Evolutionary conservation across 2,797 vertebrate species (phyloP).

Genomic region (Labroides dimidiatus): DNA sequence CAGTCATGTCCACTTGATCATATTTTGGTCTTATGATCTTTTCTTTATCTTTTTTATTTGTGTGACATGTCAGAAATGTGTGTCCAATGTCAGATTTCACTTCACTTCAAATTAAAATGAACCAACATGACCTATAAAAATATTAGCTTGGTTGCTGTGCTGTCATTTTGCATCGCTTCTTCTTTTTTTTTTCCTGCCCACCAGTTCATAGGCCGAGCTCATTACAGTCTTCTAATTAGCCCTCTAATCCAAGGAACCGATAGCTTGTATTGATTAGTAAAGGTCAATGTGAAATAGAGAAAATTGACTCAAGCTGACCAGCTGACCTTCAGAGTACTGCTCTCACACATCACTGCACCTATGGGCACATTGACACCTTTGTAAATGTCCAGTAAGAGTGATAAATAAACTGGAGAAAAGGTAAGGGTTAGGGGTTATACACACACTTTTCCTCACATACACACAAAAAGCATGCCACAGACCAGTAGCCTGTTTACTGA

Average conservation of each 20-base stretch:
- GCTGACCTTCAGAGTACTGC: constrained; percentile 27
- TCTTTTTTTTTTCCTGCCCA: neutral
- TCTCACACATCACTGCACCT: neutral
- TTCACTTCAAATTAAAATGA: too few relatives aligned
- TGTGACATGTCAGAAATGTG: constrained; percentile 63
- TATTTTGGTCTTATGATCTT: too few relatives aligned
- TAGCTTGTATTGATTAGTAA: constrained; percentile 44
- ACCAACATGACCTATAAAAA: too few relatives aligned
- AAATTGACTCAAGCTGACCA: constrained; percentile 35
- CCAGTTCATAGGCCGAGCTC: constrained; percentile 10
- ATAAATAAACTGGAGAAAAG: neutral
- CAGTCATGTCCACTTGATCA: too few relatives aligned
- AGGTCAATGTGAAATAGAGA: constrained; percentile 43
- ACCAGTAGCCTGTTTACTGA: constrained; percentile 23
- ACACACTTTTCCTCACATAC: neutral
- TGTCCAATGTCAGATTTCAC: too few relatives aligned
- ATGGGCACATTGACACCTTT: neutral
- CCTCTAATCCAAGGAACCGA: constrained; percentile 27
- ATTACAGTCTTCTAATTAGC: constrained; percentile 36
- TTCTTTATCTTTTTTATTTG: too few relatives aligned
- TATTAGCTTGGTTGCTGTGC: neutral
- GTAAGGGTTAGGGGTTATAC: neutral
- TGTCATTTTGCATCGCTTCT: neutral
- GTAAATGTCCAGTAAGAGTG: neutral
- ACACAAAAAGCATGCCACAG: constrained; percentile 14